Evolutionary conservation across 2,113 vertebrate genomes (phyloP).

Genomic region (Amblyornis subalaris): DNA sequence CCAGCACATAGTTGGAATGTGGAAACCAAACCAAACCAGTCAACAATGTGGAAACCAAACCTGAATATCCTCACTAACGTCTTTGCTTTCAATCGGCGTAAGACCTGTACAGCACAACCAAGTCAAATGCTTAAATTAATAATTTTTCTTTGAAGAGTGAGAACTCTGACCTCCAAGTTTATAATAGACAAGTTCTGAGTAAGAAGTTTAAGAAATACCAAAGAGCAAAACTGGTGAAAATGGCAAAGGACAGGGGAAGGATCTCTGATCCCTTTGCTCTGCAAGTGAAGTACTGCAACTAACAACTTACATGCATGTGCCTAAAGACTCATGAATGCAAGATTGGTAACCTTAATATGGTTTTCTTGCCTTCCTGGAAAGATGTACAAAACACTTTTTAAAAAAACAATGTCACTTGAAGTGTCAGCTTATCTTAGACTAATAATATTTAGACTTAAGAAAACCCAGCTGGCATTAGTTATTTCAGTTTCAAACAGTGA

Average conservation of each 20-base stretch:
- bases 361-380: background rate
- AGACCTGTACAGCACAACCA: background rate
- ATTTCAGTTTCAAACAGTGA: background rate
- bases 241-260: background rate
- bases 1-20: background rate
- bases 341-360: background rate
- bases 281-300: background rate
- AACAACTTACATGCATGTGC: fast-evolving
- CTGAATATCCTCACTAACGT: background rate
- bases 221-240: background rate
- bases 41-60: background rate
- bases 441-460: background rate
- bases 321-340: background rate
- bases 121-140: background rate
- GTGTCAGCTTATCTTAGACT: background rate
- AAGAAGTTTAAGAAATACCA: background rate
- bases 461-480: background rate
- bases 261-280: background rate
- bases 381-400: background rate
- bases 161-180: background rate
- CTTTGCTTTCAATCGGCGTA: background rate
- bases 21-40: background rate
- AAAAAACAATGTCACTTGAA: background rate
- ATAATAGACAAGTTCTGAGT: background rate
- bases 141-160: background rate